A percentile compares a stretch with the other conserved stretches of the same genome.
Conservation (phyloP, 2,113 vertebrate species). For the Phaethornis superciliosus region DNA sequence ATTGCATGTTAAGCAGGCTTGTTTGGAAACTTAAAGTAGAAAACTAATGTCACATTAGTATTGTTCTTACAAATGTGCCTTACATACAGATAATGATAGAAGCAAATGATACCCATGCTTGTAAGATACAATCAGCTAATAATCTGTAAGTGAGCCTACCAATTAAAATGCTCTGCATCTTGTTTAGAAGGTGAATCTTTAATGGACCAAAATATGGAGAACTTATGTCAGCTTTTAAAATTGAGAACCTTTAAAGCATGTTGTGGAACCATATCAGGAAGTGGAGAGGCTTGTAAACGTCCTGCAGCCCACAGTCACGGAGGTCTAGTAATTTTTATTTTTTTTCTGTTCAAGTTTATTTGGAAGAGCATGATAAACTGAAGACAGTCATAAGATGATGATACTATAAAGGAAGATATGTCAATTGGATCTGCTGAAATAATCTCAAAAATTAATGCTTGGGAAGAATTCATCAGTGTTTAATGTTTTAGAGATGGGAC, state of each 20-base stretch:
- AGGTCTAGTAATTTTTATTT: neutral
- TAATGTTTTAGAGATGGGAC: neutral
- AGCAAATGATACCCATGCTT: neutral
- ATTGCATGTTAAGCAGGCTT: neutral
- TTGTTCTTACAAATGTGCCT: neutral
- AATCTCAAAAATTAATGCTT: neutral
- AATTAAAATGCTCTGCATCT: neutral
- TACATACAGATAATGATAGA: neutral
- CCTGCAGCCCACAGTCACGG: neutral
- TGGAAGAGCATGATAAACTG: neutral
- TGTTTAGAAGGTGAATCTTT: neutral
- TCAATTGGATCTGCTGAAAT: neutral
- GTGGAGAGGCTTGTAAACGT: neutral
- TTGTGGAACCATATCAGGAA: neutral
- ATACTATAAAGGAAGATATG: neutral
- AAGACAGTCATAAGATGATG: neutral
- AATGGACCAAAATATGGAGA: neutral
- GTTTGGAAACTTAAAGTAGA: neutral
- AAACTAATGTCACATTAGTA: neutral
- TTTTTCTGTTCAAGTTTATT: neutral
- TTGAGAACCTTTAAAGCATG: neutral
- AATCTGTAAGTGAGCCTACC: neutral
- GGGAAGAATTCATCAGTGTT: neutral
- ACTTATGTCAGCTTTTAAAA: neutral
- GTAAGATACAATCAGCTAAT: neutral